These are phyloP conservation scores for Allolobophora icterica DNA, from an alignment of 2,888 invertebrate genomes.

Conservation along the genomic window DNA sequence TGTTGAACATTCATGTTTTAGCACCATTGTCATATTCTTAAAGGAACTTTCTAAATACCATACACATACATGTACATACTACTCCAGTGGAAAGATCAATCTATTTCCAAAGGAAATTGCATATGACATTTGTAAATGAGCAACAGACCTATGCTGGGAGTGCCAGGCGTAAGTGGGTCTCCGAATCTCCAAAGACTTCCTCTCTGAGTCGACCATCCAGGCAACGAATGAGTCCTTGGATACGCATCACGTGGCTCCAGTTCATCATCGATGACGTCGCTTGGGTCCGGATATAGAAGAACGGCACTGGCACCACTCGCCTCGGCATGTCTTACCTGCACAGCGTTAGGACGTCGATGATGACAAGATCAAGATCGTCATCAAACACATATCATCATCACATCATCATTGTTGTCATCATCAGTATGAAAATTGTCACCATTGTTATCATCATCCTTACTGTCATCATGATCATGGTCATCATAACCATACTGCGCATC, in stretches of 20 bases:
- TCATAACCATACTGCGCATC: background rate
- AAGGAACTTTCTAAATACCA: background rate
- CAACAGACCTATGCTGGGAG: conserved; percentile 42
- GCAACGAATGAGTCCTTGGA: conserved; percentile 39
- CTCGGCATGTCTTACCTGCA: conserved; percentile 56
- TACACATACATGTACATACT: background rate
- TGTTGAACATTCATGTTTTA: background rate
- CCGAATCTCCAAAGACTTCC: conserved; percentile 40
- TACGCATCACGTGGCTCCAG: background rate
- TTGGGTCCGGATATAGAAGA: conserved; percentile 62
- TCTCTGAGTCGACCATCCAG: conserved; percentile 43
- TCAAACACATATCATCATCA: conserved; percentile 18
- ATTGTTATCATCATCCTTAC: conserved; percentile 25
- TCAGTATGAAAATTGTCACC: background rate
- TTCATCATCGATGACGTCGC: conserved; percentile 47
- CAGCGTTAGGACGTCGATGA: background rate
- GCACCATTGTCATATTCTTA: background rate
- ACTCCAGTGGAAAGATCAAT: background rate
- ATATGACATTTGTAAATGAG: background rate
- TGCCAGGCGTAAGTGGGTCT: conserved; percentile 48
- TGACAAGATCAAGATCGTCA: background rate
- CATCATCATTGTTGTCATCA: conserved; percentile 22
- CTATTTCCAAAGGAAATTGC: background rate
- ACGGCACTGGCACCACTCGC: conserved; percentile 56
- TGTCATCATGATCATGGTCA: conserved; percentile 22